Percentiles rank a stretch among this genome's conserved stretches.
Evolutionary conservation across 1,140 invertebrate species (phyloP).

Genomic region (Ips nitidus): DNA sequence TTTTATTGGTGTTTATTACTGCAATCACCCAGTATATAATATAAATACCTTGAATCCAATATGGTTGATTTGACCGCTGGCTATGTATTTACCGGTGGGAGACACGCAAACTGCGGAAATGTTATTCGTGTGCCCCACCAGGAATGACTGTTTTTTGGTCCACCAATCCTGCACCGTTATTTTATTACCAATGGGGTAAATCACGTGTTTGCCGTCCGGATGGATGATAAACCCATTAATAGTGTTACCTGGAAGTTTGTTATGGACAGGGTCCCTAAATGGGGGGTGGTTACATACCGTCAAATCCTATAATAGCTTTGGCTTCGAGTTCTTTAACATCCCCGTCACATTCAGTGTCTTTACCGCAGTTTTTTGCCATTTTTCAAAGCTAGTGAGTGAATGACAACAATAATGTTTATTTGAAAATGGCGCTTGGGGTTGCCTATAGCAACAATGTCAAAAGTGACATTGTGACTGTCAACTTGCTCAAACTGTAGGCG

Average conservation of each 20-base stretch:
- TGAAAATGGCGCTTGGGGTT: no score
- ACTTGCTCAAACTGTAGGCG: no score
- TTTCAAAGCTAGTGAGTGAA: no score
- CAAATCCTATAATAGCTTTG: slow-evolving; percentile 71
- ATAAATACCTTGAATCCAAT: slow-evolving; percentile 81
- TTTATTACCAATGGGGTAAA: slow-evolving; percentile 85
- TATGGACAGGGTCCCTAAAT: not conserved
- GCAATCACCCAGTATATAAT: no score
- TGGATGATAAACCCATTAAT: slow-evolving; percentile 74
- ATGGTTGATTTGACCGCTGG: slow-evolving; percentile 86
- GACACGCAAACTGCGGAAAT: slow-evolving; percentile 82
- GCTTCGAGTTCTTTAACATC: slow-evolving; percentile 62
- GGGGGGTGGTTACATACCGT: slow-evolving; percentile 58
- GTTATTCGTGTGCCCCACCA: slow-evolving; percentile 81
- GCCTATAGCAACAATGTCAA: no score
- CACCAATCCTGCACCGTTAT: slow-evolving; percentile 75
- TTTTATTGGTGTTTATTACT: no score
- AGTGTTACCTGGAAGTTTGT: slow-evolving; percentile 60
- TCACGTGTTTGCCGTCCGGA: slow-evolving; percentile 71
- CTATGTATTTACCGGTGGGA: slow-evolving; percentile 71
- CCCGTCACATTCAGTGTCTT: slow-evolving; percentile 33
- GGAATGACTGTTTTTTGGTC: slow-evolving; percentile 72
- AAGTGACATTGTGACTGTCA: no score
- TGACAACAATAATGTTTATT: no score
- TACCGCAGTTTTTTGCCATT: slow-evolving; percentile 30